These are phyloP conservation scores for Cosmia pyralina DNA, from an alignment of 2,888 invertebrate species.

Conservation along the genomic window DNA sequence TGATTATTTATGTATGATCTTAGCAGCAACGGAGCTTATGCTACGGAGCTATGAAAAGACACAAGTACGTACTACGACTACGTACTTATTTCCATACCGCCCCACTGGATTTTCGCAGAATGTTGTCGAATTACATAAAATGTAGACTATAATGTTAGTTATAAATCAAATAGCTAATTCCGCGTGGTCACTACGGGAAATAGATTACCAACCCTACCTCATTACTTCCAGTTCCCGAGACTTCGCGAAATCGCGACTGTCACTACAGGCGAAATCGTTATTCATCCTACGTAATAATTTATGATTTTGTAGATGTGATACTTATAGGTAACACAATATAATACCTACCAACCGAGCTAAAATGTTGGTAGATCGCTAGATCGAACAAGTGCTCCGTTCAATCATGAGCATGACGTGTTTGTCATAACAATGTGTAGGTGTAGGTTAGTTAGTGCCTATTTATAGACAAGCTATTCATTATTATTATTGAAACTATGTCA, in stretches of 20 bases:
- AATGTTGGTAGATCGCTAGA: not conserved
- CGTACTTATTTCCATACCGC: too few species aligned
- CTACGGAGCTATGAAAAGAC: constrained; percentile 6
- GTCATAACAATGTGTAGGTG: constrained; percentile 36
- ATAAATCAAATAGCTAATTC: constrained; percentile 26
- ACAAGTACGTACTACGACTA: constrained; percentile 6
- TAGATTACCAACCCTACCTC: constrained; percentile 13
- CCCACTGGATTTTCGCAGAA: constrained; percentile 29
- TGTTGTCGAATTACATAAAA: constrained; percentile 14
- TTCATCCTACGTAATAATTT: constrained; percentile 15
- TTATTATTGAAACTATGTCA: constrained; percentile 79
- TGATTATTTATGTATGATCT: not conserved
- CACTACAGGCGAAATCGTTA: constrained; percentile 18
- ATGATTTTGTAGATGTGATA: constrained; percentile 23
- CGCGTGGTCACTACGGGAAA: constrained; percentile 19
- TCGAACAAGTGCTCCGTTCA: constrained; percentile 7
- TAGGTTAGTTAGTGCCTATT: constrained; percentile 29
- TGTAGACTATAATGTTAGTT: not conserved
- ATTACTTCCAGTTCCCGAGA: constrained; percentile 32
- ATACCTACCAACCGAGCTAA: not conserved
- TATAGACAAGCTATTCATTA: constrained; percentile 68
- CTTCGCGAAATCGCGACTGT: constrained; percentile 6
- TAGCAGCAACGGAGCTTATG: not conserved
- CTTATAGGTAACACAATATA: not conserved
- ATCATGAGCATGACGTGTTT: constrained; percentile 21